Evolutionary conservation across 92 coral and sea anemone genomes (phyloP).

Genomic region (Actinernus sp.): DNA sequence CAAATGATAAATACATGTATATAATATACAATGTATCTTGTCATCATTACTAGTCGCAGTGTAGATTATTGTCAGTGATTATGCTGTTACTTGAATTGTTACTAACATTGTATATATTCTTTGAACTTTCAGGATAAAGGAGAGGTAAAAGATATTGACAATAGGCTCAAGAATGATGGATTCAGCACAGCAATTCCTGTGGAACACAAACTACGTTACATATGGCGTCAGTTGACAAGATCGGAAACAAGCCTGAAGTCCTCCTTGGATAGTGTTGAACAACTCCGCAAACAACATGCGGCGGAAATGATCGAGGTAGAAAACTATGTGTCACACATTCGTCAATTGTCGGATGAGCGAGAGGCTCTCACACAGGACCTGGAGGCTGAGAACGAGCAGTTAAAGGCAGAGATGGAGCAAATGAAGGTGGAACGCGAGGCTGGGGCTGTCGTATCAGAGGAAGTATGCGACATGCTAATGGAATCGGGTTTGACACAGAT

Average conservation of each 20-base stretch:
- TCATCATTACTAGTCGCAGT: no score
- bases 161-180: slow-evolving; percentile 86
- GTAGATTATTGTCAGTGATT: no score
- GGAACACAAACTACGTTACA: slow-evolving; percentile 96
- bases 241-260: slow-evolving; percentile 95
- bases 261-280: slow-evolving; percentile 94
- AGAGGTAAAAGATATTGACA: slow-evolving; percentile 88
- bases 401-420: slow-evolving; percentile 91
- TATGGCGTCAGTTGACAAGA: slow-evolving; percentile 93
- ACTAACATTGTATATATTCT: background rate
- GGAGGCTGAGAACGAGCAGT: slow-evolving; percentile 95
- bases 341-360: slow-evolving; percentile 96
- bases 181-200: slow-evolving; percentile 80
- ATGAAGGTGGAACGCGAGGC: slow-evolving; percentile 87
- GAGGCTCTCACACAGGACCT: slow-evolving; percentile 91
- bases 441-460: slow-evolving; percentile 85
- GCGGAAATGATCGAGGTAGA: slow-evolving; percentile 99
- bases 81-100: no score
- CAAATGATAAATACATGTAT: no score
- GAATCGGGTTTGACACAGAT: slow-evolving; percentile 82
- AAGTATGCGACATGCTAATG: slow-evolving; percentile 79
- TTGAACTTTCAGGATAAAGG: slow-evolving; percentile 79
- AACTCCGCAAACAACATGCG: slow-evolving; percentile 96
- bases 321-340: slow-evolving; percentile 94
- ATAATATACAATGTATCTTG: no score